These are phyloP conservation scores for Ectemnius lituratus DNA, from an alignment of 2,888 invertebrate genomes.

Conservation along the genomic window DNA sequence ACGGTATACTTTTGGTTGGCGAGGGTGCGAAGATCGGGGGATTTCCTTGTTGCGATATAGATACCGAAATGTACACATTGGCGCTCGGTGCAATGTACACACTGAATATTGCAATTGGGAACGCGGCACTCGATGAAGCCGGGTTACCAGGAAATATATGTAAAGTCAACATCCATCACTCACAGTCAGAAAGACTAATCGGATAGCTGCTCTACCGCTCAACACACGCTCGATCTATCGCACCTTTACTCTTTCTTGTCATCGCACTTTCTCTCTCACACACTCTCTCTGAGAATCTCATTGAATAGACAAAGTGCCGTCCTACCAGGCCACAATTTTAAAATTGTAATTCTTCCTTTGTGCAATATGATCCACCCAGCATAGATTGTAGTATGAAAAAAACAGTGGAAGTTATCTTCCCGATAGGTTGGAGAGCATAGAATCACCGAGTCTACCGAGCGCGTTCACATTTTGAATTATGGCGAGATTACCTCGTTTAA, in stretches of 20 bases:
- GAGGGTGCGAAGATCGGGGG: slow-evolving; percentile 28
- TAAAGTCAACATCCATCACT: slow-evolving; percentile 68
- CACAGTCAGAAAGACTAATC: slow-evolving; percentile 63
- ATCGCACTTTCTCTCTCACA: slow-evolving; percentile 19
- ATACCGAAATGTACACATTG: slow-evolving; percentile 52
- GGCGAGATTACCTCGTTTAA: slow-evolving; percentile 32
- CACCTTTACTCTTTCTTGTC: background rate
- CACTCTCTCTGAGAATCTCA: slow-evolving; percentile 20
- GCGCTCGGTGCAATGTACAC: slow-evolving; percentile 56
- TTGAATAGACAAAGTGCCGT: background rate
- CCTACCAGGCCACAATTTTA: background rate
- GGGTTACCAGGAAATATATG: slow-evolving; percentile 62
- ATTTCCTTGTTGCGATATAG: slow-evolving; percentile 47
- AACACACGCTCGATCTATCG: slow-evolving; percentile 7
- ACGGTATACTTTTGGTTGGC: slow-evolving; percentile 33
- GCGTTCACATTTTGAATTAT: background rate
- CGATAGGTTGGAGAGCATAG: too few relatives aligned
- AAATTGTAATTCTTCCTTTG: too few relatives aligned
- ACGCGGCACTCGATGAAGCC: slow-evolving; percentile 55
- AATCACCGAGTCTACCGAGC: too few relatives aligned
- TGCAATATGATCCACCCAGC: too few relatives aligned
- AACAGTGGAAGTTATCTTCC: too few relatives aligned
- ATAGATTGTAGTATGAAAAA: too few relatives aligned
- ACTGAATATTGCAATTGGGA: slow-evolving; percentile 61
- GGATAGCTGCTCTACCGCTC: slow-evolving; percentile 56